phyloP scores from a whole-genome alignment of 2,888 invertebrate species.

The Alcis repandata region DNA sequence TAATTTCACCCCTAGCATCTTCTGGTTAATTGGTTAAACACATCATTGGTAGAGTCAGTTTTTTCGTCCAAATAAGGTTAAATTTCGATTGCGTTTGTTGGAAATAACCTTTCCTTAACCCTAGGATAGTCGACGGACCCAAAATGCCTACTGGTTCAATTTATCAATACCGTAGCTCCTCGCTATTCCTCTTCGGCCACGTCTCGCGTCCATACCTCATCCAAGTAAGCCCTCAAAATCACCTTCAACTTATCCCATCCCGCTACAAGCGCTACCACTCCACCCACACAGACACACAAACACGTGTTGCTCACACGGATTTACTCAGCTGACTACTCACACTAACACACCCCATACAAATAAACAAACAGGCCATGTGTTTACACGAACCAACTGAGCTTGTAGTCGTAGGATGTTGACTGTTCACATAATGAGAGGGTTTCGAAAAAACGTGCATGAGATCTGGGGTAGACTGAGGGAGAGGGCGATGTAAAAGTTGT shows the following conservation, averaged over 20 bases:
- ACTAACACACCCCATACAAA: slow-evolving; percentile 57
- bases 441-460: slow-evolving; percentile 78
- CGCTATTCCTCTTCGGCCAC: slow-evolving; percentile 29
- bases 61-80: too few species aligned
- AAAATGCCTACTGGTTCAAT: background rate
- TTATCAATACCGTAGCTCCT: slow-evolving; percentile 15
- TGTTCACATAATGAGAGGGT: slow-evolving; percentile 78
- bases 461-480: slow-evolving; percentile 67
- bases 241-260: slow-evolving; percentile 38
- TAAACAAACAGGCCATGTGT: slow-evolving; percentile 65
- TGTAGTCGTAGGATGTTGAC: slow-evolving; percentile 69
- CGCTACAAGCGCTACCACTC: slow-evolving; percentile 39
- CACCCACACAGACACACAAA: slow-evolving; percentile 52
- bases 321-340: slow-evolving; percentile 79
- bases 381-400: slow-evolving; percentile 56
- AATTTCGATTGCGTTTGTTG: background rate
- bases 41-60: too few species aligned
- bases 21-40: too few species aligned
- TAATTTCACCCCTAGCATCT: too few species aligned
- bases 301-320: slow-evolving; percentile 64
- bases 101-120: background rate
- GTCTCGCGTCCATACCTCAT: slow-evolving; percentile 32
- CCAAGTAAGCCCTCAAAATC: slow-evolving; percentile 40
- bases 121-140: background rate
- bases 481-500: slow-evolving; percentile 44